Percentiles rank a stretch among this genome's conserved stretches.
These are phyloP conservation scores for Bhutanitis thaidina DNA, from an alignment of 2,888 invertebrate species.

Conservation along the genomic window DNA sequence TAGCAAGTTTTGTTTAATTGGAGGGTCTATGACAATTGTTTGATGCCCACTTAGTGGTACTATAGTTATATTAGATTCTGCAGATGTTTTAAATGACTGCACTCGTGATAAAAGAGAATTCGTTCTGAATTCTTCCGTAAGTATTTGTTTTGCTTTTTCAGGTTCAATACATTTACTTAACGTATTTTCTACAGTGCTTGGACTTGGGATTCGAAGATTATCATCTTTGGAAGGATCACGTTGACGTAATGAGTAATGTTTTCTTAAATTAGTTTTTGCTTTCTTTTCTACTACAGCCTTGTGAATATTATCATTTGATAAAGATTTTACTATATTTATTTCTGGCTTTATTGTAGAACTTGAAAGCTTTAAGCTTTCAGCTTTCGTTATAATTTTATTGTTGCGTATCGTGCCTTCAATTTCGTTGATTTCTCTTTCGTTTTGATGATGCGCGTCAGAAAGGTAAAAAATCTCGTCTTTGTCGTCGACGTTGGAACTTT, in stretches of 20 bases:
- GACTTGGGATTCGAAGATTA: constrained; percentile 62
- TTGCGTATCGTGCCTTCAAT: constrained; percentile 74
- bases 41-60: constrained; percentile 75
- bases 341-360: constrained; percentile 49
- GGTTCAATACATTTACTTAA: constrained; percentile 35
- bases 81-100: constrained; percentile 69
- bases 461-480: constrained; percentile 52
- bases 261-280: constrained; percentile 50
- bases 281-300: constrained; percentile 46
- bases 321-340: constrained; percentile 53
- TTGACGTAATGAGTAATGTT: constrained; percentile 74
- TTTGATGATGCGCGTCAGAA: constrained; percentile 67
- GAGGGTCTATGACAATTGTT: constrained; percentile 75
- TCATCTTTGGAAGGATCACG: constrained; percentile 66
- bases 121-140: constrained; percentile 47
- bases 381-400: constrained; percentile 69
- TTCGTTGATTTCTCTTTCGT: constrained; percentile 75
- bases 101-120: constrained; percentile 64
- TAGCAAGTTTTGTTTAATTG: constrained; percentile 43
- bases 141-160: constrained; percentile 27
- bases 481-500: constrained; percentile 66
- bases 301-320: constrained; percentile 63
- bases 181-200: constrained; percentile 50
- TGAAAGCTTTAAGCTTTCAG: constrained; percentile 60
- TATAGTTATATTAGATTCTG: constrained; percentile 69